phyloP scores from a whole-genome alignment of 1,140 invertebrate genomes.

The Lineus longissimus region DNA sequence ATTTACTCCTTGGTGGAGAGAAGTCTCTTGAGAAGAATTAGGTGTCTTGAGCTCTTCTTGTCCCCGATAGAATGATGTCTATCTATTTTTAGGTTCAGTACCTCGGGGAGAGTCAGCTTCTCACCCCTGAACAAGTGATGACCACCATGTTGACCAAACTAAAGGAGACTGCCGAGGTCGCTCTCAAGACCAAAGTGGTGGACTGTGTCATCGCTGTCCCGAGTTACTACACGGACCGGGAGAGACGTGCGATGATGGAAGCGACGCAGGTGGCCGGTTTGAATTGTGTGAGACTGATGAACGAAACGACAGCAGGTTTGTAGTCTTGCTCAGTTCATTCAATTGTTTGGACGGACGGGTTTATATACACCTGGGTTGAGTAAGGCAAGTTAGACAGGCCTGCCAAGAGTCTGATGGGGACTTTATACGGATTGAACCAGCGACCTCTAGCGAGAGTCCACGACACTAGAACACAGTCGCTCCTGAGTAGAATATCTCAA shows the following conservation, averaged over 20 bases:
- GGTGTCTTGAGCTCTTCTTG: no score
- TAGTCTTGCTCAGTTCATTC: neutral
- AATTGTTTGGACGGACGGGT: neutral
- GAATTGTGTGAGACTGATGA: slow-evolving; percentile 91
- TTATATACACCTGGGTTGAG: no score
- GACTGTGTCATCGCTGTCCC: slow-evolving; percentile 98
- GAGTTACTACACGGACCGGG: slow-evolving; percentile 88
- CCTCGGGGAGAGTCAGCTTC: slow-evolving; percentile 77
- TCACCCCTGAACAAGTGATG: slow-evolving; percentile 91
- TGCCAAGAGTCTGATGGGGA: neutral
- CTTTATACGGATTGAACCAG: neutral
- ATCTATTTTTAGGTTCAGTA: slow-evolving; percentile 70
- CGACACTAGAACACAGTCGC: no score
- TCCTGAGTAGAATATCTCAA: no score
- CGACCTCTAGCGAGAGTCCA: no score
- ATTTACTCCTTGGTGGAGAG: no score
- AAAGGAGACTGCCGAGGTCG: slow-evolving; percentile 82
- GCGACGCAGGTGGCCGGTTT: slow-evolving; percentile 75
- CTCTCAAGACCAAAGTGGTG: slow-evolving; percentile 82
- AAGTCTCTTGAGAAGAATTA: no score
- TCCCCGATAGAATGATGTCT: no score
- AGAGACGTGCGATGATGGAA: slow-evolving; percentile 85
- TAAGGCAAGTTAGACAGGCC: no score
- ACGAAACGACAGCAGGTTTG: slow-evolving; percentile 84
- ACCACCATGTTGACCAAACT: slow-evolving; percentile 97